These are phyloP conservation scores for Nannospalax galili DNA, from an alignment of 2,113 vertebrate species.

Conservation along the genomic window DNA sequence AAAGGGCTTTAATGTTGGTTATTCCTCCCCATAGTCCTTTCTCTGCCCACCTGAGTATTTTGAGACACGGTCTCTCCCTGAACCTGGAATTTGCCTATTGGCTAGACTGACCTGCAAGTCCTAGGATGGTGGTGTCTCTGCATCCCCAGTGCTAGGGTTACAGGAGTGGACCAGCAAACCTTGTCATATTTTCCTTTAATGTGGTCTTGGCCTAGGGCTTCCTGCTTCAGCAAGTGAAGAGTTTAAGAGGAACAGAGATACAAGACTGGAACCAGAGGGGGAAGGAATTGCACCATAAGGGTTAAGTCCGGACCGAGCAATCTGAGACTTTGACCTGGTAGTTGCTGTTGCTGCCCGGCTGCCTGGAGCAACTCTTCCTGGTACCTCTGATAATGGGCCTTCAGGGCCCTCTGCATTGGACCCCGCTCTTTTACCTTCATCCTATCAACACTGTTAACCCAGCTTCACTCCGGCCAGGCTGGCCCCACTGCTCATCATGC, in stretches of 20 bases:
- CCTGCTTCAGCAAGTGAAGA: too few species aligned
- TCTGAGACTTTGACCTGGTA: slow-evolving; percentile 50
- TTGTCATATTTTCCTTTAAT: too few species aligned
- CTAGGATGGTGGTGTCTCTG: not conserved
- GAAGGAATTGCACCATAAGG: not conserved
- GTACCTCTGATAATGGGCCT: not conserved
- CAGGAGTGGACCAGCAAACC: not conserved
- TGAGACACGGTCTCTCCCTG: not conserved
- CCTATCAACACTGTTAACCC: not conserved
- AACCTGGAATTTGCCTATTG: not conserved
- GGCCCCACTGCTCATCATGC: not conserved
- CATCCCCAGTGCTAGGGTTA: not conserved
- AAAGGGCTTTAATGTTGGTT: too few species aligned
- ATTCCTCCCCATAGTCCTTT: not conserved
- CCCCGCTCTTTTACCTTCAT: not conserved
- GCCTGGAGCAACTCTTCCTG: not conserved
- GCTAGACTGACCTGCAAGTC: not conserved
- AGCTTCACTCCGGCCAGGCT: not conserved
- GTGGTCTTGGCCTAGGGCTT: not conserved
- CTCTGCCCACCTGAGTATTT: not conserved
- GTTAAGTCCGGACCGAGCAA: not conserved
- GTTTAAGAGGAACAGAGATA: too few species aligned
- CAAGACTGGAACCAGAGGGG: too few species aligned
- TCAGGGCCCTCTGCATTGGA: not conserved
- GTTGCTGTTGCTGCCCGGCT: not conserved